Percentiles rank a stretch among this genome's conserved stretches.
Conservation (phyloP, 1,140 invertebrate genomes). For the Caenorhabditis remanei region DNA sequence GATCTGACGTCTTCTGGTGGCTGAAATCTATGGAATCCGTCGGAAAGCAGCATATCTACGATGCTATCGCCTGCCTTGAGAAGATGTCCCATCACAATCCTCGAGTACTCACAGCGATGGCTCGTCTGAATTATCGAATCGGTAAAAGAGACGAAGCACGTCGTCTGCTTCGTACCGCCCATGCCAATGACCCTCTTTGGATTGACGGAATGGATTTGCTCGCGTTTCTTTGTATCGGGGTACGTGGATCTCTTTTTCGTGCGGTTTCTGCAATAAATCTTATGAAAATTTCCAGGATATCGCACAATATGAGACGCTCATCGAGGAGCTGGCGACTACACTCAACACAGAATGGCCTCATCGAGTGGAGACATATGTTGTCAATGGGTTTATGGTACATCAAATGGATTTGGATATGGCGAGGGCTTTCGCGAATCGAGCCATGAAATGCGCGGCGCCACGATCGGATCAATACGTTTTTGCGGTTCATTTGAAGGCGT, state of each 20-base stretch:
- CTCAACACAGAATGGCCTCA: conserved; percentile 10
- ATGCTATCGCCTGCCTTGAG: not conserved
- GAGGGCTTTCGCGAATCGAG: not conserved
- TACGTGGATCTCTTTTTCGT: not conserved
- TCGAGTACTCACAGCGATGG: conserved; percentile 7
- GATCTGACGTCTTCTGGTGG: not conserved
- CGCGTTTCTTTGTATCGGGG: conserved; percentile 1
- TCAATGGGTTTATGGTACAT: conserved; percentile 18
- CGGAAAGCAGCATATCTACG: not conserved
- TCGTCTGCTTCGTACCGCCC: not conserved
- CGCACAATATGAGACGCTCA: not conserved
- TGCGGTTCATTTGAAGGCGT: conserved; percentile 4
- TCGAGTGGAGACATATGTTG: not conserved
- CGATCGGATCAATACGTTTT: conserved; percentile 2
- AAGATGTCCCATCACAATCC: conserved; percentile 38
- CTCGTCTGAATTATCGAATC: not conserved
- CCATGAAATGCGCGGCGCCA: not conserved
- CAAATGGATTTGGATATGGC: conserved; percentile 2
- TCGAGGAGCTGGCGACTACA: not conserved
- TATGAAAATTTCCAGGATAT: conserved; percentile 2
- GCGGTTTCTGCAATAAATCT: not conserved
- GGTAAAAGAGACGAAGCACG: conserved; percentile 11
- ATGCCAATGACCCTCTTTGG: not conserved
- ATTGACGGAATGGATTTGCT: conserved; percentile 37
- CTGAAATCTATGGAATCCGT: conserved; percentile 11